Conservation (phyloP, 1,140 invertebrate species). For the Brachionus paranguensis region DNA sequence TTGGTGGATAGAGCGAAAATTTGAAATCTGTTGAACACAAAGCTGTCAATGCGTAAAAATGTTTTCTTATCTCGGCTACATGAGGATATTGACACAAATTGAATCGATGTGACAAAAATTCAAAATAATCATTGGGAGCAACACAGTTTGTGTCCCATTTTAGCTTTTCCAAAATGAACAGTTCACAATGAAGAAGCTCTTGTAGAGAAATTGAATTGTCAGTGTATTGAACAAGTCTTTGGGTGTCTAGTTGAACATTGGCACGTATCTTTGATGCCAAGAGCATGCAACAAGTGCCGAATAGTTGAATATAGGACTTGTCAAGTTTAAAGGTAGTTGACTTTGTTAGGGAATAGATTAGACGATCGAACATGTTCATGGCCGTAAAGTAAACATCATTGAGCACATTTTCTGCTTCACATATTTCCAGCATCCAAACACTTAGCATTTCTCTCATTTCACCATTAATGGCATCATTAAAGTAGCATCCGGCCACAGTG, state of each 20-base stretch:
- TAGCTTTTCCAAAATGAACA: slow-evolving; percentile 68
- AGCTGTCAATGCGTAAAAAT: slow-evolving; percentile 7
- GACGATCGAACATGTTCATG: slow-evolving; percentile 84
- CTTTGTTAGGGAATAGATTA: slow-evolving; percentile 58
- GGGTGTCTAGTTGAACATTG: slow-evolving; percentile 68
- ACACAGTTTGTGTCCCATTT: slow-evolving; percentile 76
- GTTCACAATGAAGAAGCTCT: slow-evolving; percentile 77
- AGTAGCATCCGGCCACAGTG: background rate
- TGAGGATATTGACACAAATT: background rate
- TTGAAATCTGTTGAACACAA: slow-evolving; percentile 66
- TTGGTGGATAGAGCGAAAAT: slow-evolving; percentile 76
- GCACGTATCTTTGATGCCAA: slow-evolving; percentile 85
- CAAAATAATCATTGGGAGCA: slow-evolving; percentile 67
- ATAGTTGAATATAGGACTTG: slow-evolving; percentile 76
- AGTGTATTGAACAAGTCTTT: slow-evolving; percentile 78
- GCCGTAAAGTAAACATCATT: slow-evolving; percentile 82
- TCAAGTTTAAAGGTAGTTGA: slow-evolving; percentile 64
- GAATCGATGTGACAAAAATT: background rate
- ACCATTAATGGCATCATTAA: background rate
- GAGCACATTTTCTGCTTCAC: slow-evolving; percentile 79
- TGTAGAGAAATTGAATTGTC: slow-evolving; percentile 76
- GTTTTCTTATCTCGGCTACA: background rate
- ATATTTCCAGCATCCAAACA: slow-evolving; percentile 59
- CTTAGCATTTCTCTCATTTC: background rate
- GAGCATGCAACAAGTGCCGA: slow-evolving; percentile 78